phyloP scores from a whole-genome alignment of 2,888 invertebrate species.

The Tiphia femorata region DNA sequence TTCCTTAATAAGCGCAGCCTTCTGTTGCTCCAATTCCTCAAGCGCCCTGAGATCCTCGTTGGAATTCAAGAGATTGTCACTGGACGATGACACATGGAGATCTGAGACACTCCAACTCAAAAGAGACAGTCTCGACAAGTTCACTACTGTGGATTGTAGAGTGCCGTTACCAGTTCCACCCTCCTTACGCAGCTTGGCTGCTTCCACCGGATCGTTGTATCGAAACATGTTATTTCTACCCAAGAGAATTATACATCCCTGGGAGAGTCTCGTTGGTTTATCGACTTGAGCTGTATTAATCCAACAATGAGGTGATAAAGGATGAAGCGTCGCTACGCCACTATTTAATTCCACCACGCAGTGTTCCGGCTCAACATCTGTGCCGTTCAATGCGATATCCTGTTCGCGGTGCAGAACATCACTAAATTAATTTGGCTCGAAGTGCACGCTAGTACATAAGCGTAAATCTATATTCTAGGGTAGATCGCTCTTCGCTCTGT shows the following conservation, averaged over 20 bases:
- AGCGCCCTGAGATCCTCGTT: conserved; percentile 65
- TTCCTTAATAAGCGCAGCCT: conserved; percentile 66
- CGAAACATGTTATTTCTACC: conserved; percentile 87
- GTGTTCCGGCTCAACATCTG: conserved; percentile 83
- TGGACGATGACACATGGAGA: conserved; percentile 74
- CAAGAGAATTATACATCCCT: conserved; percentile 83
- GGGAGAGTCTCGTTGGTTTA: conserved; percentile 82
- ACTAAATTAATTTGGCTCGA: too few species aligned
- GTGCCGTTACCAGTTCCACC: conserved; percentile 75
- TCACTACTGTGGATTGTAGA: conserved; percentile 71
- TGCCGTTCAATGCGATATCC: conserved; percentile 84
- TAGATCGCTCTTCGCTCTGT: background rate
- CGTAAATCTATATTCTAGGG: background rate
- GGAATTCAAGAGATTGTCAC: conserved; percentile 64
- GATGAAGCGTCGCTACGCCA: conserved; percentile 82
- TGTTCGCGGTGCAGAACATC: conserved; percentile 70
- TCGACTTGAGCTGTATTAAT: conserved; percentile 85
- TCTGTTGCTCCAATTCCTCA: conserved; percentile 66
- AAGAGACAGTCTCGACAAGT: conserved; percentile 85
- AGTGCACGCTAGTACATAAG: too few species aligned
- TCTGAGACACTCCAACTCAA: conserved; percentile 87
- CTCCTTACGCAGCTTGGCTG: conserved; percentile 84
- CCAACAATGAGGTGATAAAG: conserved; percentile 80
- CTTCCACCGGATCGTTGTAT: conserved; percentile 91
- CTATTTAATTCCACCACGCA: conserved; percentile 80